phyloP scores from a whole-genome alignment of 1,140 invertebrate genomes.

The Drosophila arawakana region DNA sequence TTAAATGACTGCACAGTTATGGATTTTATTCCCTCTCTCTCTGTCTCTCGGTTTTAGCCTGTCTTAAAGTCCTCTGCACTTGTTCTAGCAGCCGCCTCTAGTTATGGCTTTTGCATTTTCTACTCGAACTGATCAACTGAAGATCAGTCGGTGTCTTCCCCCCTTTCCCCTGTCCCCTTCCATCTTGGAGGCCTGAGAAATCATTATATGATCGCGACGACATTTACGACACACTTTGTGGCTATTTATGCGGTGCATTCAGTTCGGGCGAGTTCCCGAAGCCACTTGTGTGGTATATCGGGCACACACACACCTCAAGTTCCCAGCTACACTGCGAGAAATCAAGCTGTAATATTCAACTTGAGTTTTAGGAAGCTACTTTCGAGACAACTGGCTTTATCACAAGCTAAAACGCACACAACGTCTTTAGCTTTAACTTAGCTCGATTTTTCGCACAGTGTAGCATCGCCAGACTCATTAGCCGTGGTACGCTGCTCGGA shows the following conservation, averaged over 20 bases:
- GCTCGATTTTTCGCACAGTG: constrained; percentile 3
- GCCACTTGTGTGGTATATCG: constrained; percentile 77
- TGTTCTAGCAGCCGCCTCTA: constrained; percentile 64
- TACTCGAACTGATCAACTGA: constrained; percentile 54
- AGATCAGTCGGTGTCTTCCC: background rate
- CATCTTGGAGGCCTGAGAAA: constrained; percentile 13
- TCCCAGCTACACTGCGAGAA: constrained; percentile 13
- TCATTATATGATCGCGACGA: constrained; percentile 70
- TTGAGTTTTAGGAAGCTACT: no score
- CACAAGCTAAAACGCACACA: no score
- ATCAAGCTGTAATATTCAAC: background rate
- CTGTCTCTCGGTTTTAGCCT: background rate
- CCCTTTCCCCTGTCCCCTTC: background rate
- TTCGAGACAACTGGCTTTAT: no score
- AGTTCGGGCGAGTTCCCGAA: constrained; percentile 20
- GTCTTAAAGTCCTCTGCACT: constrained; percentile 57
- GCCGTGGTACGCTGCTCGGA: constrained; percentile 22
- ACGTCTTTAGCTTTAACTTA: no score
- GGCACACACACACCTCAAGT: constrained; percentile 47
- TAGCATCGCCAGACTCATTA: constrained; percentile 58
- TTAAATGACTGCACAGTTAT: constrained; percentile 46
- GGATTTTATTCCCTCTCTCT: background rate
- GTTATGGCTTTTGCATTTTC: constrained; percentile 60
- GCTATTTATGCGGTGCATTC: constrained; percentile 78
- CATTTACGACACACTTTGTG: constrained; percentile 80